Evolutionary conservation across 2,888 invertebrate genomes (phyloP).

Genomic region (Polyommatus iphigenia): DNA sequence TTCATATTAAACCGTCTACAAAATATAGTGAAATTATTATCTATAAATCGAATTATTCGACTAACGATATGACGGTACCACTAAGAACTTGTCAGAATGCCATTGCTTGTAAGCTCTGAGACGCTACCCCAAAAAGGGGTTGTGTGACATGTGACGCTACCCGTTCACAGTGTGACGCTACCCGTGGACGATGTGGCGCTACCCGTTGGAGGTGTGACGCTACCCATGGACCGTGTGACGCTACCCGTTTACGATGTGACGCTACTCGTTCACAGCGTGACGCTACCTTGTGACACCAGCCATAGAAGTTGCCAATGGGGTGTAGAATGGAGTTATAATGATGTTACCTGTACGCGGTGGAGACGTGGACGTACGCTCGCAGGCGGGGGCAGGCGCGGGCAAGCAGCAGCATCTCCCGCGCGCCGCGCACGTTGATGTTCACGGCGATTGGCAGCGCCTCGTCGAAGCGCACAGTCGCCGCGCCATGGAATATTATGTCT

Average conservation of each 20-base stretch:
- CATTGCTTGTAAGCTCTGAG: too few relatives aligned
- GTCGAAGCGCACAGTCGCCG: conserved; percentile 78
- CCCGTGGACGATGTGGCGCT: neutral
- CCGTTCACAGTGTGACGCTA: conserved; percentile 84
- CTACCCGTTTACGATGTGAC: neutral
- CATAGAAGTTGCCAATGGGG: neutral
- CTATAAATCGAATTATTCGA: too few relatives aligned
- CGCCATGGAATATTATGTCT: conserved; percentile 75
- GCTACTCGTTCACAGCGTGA: too few relatives aligned
- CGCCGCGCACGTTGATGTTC: conserved; percentile 71
- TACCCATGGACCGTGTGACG: neutral
- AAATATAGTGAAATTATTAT: too few relatives aligned
- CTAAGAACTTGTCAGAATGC: too few relatives aligned
- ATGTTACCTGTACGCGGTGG: conserved; percentile 87
- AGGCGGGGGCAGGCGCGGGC: conserved; percentile 60
- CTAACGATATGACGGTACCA: too few relatives aligned
- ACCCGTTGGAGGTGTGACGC: conserved; percentile 64
- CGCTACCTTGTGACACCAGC: neutral
- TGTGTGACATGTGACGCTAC: conserved; percentile 41
- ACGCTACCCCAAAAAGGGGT: neutral
- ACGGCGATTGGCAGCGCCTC: conserved; percentile 71
- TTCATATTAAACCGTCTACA: too few relatives aligned
- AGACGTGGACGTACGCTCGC: conserved; percentile 88
- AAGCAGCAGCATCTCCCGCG: conserved; percentile 65
- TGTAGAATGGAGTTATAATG: neutral